Evolutionary conservation across 2,888 invertebrate species (phyloP).

Genomic region (Diploptera punctata): DNA sequence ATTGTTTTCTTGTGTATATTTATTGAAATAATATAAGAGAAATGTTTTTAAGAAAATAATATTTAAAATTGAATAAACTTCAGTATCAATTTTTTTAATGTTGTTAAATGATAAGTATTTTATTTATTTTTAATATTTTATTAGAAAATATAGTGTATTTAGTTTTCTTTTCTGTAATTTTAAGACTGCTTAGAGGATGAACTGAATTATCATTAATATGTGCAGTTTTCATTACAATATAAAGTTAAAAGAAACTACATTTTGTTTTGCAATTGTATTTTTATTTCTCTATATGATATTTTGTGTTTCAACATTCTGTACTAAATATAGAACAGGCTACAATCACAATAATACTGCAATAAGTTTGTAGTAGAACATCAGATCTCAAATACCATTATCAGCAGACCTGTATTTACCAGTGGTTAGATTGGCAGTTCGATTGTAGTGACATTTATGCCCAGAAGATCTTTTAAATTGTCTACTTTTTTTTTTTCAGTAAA

Average conservation of each 20-base stretch:
- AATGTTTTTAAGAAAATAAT: slow-evolving; percentile 3
- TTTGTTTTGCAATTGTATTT: slow-evolving; percentile 9
- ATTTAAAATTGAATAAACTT: neutral
- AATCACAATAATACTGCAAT: too few relatives aligned
- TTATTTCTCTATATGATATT: neutral
- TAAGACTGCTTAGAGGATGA: neutral
- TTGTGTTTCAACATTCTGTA: neutral
- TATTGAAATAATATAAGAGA: neutral
- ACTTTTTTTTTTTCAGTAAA: too few relatives aligned
- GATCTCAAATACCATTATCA: too few relatives aligned
- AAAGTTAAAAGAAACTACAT: neutral
- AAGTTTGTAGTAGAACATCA: too few relatives aligned
- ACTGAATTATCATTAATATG: neutral
- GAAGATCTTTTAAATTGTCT: too few relatives aligned
- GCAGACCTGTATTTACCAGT: too few relatives aligned
- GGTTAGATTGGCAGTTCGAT: too few relatives aligned
- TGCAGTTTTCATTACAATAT: neutral
- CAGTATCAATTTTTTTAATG: neutral
- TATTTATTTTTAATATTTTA: slow-evolving; percentile 27
- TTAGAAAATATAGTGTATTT: slow-evolving; percentile 12
- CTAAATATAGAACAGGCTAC: neutral
- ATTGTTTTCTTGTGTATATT: slow-evolving; percentile 10
- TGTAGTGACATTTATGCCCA: too few relatives aligned
- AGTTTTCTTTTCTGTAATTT: neutral
- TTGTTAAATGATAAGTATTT: slow-evolving; percentile 15